Percentiles rank a stretch among this genome's conserved stretches.
phyloP scores from a whole-genome alignment of 2,113 vertebrate genomes.

The Eulacestoma nigropectus region DNA sequence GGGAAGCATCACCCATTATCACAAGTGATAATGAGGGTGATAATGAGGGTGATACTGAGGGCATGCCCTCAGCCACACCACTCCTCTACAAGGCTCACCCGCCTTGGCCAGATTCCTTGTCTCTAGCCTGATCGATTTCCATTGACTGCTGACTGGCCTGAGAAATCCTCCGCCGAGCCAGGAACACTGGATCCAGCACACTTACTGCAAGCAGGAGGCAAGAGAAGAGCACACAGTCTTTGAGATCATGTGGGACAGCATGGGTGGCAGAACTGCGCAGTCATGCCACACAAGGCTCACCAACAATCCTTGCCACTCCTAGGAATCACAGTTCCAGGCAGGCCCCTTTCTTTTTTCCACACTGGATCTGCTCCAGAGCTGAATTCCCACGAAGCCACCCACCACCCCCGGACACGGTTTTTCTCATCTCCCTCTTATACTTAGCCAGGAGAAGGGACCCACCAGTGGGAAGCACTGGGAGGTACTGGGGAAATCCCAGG shows the following conservation, averaged over 20 bases:
- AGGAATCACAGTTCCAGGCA: background rate
- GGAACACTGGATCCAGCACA: background rate
- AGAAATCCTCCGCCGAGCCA: background rate
- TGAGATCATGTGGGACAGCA: background rate
- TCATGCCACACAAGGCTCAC: background rate
- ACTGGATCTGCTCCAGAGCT: background rate
- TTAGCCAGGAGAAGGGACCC: background rate
- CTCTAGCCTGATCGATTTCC: fast-evolving
- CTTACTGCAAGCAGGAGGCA: background rate
- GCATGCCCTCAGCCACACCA: background rate
- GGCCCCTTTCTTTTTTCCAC: background rate
- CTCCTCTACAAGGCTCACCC: background rate
- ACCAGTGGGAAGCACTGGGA: background rate
- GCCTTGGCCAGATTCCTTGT: background rate
- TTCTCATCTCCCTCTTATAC: background rate
- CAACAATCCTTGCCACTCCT: background rate
- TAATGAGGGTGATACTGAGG: too few species aligned
- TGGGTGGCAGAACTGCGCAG: background rate
- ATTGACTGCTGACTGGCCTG: background rate
- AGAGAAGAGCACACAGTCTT: background rate
- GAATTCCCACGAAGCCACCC: background rate
- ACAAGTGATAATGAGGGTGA: background rate
- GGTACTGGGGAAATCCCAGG: background rate
- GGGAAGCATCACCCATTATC: background rate
- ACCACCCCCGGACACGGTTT: fast-evolving